Evolutionary conservation across 2,888 invertebrate species (phyloP).

Genomic region (Crepidodera aurea): DNA sequence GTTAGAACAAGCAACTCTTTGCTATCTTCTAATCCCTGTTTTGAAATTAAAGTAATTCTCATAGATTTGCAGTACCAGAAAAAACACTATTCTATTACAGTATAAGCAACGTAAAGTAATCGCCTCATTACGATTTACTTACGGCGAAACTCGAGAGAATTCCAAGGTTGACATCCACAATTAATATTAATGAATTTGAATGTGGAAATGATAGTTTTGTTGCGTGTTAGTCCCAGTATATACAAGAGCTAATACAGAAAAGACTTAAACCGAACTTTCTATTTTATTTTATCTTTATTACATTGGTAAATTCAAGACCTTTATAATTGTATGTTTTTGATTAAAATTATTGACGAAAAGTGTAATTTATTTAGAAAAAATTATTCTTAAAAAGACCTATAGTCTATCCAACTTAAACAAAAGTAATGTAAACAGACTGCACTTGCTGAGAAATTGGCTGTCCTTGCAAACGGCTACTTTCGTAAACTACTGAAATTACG

Average conservation of each 20-base stretch:
- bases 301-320: no score
- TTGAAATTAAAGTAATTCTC: slow-evolving; percentile 9
- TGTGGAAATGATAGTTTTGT: slow-evolving; percentile 11
- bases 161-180: slow-evolving; percentile 19
- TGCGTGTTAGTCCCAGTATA: not conserved
- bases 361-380: no score
- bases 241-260: not conserved
- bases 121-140: slow-evolving; percentile 15
- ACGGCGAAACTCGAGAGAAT: slow-evolving; percentile 16
- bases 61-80: not conserved
- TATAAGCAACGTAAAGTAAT: not conserved
- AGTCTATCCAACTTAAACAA: no score
- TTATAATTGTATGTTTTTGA: no score
- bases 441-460: no score
- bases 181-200: slow-evolving; percentile 19
- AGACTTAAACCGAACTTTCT: not conserved
- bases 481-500: no score
- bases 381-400: no score
- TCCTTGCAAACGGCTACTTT: no score
- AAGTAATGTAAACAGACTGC: no score
- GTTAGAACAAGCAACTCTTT: not conserved
- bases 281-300: no score
- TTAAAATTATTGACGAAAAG: no score
- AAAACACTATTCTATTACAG: not conserved
- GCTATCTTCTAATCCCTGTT: not conserved